Conservation (phyloP, 2,888 invertebrate species). For the Nomada lathburiana region DNA sequence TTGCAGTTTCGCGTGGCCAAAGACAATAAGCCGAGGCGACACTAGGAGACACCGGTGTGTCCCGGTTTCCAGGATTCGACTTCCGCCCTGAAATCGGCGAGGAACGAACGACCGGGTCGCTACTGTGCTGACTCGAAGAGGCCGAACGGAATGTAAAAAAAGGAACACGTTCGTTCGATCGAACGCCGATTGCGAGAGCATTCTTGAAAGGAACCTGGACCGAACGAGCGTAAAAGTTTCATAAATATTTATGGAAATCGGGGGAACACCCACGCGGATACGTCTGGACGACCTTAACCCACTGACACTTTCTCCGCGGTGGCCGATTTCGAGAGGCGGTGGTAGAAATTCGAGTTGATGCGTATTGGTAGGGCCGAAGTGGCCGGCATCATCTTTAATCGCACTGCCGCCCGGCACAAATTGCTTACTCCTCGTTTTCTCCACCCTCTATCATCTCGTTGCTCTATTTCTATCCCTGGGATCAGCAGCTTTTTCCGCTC, state of each 20-base stretch:
- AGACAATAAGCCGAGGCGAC: constrained; percentile 53
- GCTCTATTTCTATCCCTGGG: neutral
- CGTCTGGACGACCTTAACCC: constrained; percentile 74
- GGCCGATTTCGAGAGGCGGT: constrained; percentile 36
- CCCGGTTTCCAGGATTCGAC: constrained; percentile 63
- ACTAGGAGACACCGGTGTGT: constrained; percentile 43
- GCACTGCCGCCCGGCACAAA: neutral
- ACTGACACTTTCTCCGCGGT: constrained; percentile 66
- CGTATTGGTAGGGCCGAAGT: neutral
- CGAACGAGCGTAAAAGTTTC: constrained; percentile 36
- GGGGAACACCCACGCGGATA: constrained; percentile 65
- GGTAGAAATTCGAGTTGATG: constrained; percentile 16
- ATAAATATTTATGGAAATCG: constrained; percentile 70
- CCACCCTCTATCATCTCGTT: neutral
- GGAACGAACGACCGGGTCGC: neutral
- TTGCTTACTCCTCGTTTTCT: neutral
- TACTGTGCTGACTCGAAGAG: too few species aligned
- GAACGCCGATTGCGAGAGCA: too few species aligned
- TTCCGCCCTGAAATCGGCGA: constrained; percentile 55
- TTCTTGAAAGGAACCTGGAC: neutral
- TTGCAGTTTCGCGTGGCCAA: constrained; percentile 46
- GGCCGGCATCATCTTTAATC: neutral
- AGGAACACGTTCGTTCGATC: too few species aligned
- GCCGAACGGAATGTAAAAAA: too few species aligned
- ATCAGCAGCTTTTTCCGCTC: neutral